Base-by-base conservation (phyloP, 2,797 vertebrate species). In the Pseudochirops cupreus region DNA sequence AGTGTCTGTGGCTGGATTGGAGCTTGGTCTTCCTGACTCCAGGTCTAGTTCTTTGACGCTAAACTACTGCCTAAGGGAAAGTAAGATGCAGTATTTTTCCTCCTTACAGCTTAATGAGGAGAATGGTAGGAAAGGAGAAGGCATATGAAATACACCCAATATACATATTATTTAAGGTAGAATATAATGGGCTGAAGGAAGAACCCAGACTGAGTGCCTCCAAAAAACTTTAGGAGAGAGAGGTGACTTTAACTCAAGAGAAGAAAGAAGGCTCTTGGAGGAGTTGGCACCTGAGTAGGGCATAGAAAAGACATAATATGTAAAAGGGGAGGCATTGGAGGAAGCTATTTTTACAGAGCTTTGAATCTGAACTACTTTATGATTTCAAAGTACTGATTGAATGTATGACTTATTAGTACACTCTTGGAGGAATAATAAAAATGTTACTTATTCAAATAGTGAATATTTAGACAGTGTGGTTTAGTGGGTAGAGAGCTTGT, bases 401-500 rank as follows among this genome's bases (percentile, higher is more conserved):
- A 92, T 87, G 91, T 96, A 87, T 95, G 91, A 94, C 95, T 95
- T 96, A 95, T 94, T 89, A 56, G 87, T 46, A 94, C 95, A 94
- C 96, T 97, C 96, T 89, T 91, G 96, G 91, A 93, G 82, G 95
- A 96, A 95, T 95, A 90, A 92, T 96, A 96, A 95, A 97, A 96
- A 54, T 52, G 92, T 93, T 94, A 90, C 94, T 52, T 91, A 95
- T 93, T 93, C 54, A 95, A 95, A 95, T 16, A 50, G 39, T 12
- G 18, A 39, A 24, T 82, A 46, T 46, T 13, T 50, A 87, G 74
- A 3, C 21, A 46, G 31, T 50, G 3, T 87, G 24, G 39, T 46
- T 50, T 50, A 50, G 74, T 87, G 24, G 9, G 5, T 50, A 50
- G 67, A 82, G 67, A 82, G 16, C 67, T 82, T 18, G 18, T 82